Evolutionary conservation across 2,113 vertebrate genomes (phyloP), one percentile per base, ranked within the genome.

Genomic region (Lichenostomus cassidix): DNA sequence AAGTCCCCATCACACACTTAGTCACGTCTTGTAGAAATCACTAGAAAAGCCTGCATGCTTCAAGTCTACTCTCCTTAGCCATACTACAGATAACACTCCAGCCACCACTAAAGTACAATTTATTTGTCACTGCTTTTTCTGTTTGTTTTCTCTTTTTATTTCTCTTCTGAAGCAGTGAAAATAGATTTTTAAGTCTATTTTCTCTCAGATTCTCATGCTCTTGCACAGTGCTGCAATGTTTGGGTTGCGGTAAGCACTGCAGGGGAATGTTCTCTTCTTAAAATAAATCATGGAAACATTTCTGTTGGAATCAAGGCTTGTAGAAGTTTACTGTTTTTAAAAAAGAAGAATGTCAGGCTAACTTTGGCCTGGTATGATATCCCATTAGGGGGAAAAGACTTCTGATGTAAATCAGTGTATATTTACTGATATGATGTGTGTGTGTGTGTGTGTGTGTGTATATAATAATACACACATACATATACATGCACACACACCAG

Each of bases 221-320:
- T 93, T 92, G 83, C 73, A 73, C 44, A 89, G 86, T 2, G 1
- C 88, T 96, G 90, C 86, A 94, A 89, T 94, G 90, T 97, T 97
- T 96, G 95, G 90, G 94, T 96, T 97, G 96, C 0, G 86, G 95
- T 90, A 69, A 96, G 70, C 93, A 75, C 94, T 93, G 89, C 80
- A 84, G 96, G 94, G 86, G 92, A 97, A 96, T 96, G 95, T 96
- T 96, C 95, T 58, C 65, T 95, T 94, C 95, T 95, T 96, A 96
- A 97, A 96, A 96, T 95, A 96, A 94, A 94, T 90, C 73, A 62
- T 94, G 93, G 93, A 96, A 97, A 96, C 83, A 87, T 97, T 97
- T 95, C 90, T 93, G 47, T 90, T 97, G 92, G 94, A 93, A 94
- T 89, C 49, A n/a, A 41, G 53, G 29, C 62, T 90, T 87, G 53